phyloP scores from a whole-genome alignment of 2,113 vertebrate species.

The Cyphomyrus discorhynchus region DNA sequence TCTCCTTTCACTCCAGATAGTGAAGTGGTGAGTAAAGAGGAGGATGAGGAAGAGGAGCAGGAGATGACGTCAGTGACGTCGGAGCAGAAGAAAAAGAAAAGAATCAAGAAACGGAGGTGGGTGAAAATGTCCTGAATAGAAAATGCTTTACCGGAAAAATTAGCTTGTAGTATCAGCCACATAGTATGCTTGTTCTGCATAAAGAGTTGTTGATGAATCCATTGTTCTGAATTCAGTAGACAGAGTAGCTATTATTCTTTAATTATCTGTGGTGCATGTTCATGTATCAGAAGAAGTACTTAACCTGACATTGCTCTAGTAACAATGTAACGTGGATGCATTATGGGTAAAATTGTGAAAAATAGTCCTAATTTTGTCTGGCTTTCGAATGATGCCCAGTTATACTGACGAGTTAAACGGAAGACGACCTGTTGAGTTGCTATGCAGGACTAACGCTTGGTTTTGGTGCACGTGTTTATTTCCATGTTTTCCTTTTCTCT shows the following conservation, averaged over 20 bases:
- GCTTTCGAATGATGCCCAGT: neutral
- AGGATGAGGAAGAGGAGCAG: neutral
- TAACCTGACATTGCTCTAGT: neutral
- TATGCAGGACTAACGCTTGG: no score
- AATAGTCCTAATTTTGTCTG: neutral
- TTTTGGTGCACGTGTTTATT: neutral
- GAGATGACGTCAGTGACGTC: slow-evolving; percentile 9
- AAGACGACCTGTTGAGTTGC: neutral
- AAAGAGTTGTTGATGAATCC: neutral
- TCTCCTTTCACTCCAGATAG: slow-evolving; percentile 13
- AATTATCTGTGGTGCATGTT: neutral
- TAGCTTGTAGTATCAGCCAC: neutral
- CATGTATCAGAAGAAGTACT: neutral
- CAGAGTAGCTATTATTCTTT: neutral
- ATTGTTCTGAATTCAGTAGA: neutral
- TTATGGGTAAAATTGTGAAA: neutral
- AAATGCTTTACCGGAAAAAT: neutral
- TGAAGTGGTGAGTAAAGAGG: slow-evolving; percentile 8
- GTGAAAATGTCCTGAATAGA: neutral
- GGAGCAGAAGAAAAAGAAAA: neutral
- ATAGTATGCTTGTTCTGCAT: neutral
- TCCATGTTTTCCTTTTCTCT: neutral
- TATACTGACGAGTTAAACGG: neutral
- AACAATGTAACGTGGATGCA: neutral
- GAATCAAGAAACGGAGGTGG: slow-evolving; percentile 7